Percentiles rank a stretch among this genome's conserved stretches.
Conservation (phyloP, 1,140 invertebrate genomes). For the Trichonephila inaurata region DNA sequence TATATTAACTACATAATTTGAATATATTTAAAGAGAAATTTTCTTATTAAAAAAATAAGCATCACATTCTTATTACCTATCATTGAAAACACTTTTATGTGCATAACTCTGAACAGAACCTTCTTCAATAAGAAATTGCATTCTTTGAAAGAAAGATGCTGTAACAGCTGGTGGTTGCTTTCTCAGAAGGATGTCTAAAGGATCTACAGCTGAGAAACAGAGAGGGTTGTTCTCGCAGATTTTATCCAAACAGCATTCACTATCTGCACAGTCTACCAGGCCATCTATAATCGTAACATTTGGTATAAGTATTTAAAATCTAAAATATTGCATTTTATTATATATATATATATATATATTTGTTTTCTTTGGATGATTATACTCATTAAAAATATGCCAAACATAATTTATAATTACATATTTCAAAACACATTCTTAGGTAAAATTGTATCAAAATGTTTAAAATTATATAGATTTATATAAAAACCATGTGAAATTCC, state of each 20-base stretch:
- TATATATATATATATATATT: too few species aligned
- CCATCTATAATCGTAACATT: constrained; percentile 87
- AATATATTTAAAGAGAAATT: neutral
- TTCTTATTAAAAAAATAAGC: constrained; percentile 8
- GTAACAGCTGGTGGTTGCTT: constrained; percentile 98
- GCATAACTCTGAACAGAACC: constrained; percentile 99
- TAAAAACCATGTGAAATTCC: too few species aligned
- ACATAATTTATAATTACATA: neutral
- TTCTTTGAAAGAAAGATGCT: constrained; percentile 97
- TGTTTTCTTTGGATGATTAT: too few species aligned
- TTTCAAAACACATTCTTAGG: neutral
- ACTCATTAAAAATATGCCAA: too few species aligned
- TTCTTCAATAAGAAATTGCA: constrained; percentile 99
- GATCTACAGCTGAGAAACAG: constrained; percentile 96
- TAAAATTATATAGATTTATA: too few species aligned
- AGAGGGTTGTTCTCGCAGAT: constrained; percentile 94
- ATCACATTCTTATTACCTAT: constrained; percentile 89
- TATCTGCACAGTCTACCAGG: constrained; percentile 98
- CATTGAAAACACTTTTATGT: constrained; percentile 97
- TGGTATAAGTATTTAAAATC: neutral
- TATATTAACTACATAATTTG: neutral
- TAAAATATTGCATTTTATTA: neutral
- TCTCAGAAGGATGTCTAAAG: constrained; percentile 94
- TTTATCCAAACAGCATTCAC: constrained; percentile 89
- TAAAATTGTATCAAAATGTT: neutral